phyloP scores from a whole-genome alignment of 2,888 invertebrate species.

The Cotesia congregata region DNA sequence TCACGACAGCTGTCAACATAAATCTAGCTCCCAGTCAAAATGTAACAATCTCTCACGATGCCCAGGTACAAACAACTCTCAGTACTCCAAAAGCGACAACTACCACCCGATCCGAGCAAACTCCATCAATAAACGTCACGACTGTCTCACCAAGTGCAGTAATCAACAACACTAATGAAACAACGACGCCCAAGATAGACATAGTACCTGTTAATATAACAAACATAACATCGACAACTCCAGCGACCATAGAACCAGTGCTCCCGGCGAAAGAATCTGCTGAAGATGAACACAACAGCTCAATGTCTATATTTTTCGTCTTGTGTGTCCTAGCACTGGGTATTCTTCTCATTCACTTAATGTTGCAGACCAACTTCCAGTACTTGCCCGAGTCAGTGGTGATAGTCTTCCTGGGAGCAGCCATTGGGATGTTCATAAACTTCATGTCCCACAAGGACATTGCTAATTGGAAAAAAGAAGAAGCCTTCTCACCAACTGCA shows the following conservation, averaged over 20 bases:
- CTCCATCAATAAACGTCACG: not conserved
- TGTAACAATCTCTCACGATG: not conserved
- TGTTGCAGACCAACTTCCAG: constrained; percentile 95
- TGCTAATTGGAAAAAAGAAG: constrained; percentile 96
- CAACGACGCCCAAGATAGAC: not conserved
- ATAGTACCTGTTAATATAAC: constrained; percentile 6
- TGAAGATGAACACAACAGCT: constrained; percentile 96
- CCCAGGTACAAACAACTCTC: not conserved
- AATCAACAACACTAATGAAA: not conserved
- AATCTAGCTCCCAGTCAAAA: not conserved
- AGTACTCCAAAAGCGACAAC: not conserved
- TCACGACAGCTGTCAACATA: not conserved
- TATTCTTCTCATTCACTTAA: constrained; percentile 92
- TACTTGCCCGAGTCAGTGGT: constrained; percentile 98
- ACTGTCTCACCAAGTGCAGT: not conserved
- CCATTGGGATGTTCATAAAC: constrained; percentile 92
- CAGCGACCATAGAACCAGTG: constrained; percentile 81
- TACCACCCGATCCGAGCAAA: not conserved
- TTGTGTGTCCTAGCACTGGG: constrained; percentile 94
- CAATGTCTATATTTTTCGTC: constrained; percentile 98
- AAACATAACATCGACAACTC: constrained; percentile 66
- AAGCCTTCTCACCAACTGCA: constrained; percentile 97
- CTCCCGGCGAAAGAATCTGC: constrained; percentile 91
- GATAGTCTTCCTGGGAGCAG: constrained; percentile 93
- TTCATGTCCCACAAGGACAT: constrained; percentile 90